Conservation (phyloP, 2,888 invertebrate species). For the Ephialtes manifestator region DNA sequence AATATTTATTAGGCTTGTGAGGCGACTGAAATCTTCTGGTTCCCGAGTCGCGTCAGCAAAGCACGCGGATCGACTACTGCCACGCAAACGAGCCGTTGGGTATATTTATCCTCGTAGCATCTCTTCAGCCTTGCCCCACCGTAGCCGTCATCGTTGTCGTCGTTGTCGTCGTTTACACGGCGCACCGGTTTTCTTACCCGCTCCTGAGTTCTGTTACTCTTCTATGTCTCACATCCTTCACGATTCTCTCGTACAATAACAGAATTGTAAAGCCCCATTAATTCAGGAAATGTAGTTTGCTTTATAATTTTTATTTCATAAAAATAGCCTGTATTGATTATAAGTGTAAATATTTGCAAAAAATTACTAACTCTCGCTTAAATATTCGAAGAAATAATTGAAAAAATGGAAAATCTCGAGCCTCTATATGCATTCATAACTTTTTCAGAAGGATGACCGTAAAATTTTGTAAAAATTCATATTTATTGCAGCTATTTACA, state of each 20-base stretch:
- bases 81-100: conserved; percentile 54
- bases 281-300: no score
- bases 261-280: no score
- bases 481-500: no score
- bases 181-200: conserved; percentile 16
- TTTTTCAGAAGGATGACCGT: no score
- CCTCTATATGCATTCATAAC: no score
- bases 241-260: not conserved
- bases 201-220: not conserved
- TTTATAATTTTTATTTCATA: no score
- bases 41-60: conserved; percentile 22
- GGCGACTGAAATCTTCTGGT: not conserved
- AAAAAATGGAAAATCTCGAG: no score
- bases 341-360: no score
- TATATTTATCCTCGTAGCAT: conserved; percentile 63
- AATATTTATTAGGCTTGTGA: not conserved
- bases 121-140: conserved; percentile 58
- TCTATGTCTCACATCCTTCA: not conserved
- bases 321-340: no score
- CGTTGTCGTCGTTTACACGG: conserved; percentile 4
- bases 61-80: conserved; percentile 48
- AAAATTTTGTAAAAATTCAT: no score
- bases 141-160: not conserved
- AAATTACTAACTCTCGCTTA: no score
- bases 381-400: no score